phyloP scores from a whole-genome alignment of 2,888 invertebrate genomes.

The Miltochrista miniata region DNA sequence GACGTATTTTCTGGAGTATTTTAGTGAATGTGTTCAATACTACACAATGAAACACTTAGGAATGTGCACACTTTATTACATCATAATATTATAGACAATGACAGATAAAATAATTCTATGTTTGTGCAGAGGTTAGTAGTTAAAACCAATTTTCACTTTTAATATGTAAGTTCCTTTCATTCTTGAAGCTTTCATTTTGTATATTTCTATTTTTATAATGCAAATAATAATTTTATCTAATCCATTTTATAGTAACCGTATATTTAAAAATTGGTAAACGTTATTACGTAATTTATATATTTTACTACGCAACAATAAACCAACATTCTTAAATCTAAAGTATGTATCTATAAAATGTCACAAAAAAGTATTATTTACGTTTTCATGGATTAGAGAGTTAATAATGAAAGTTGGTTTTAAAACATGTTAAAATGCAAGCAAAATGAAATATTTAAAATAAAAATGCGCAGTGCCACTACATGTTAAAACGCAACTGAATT shows the following conservation, averaged over 20 bases:
- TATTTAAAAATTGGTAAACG: background rate
- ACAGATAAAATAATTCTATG: background rate
- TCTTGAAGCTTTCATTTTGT: background rate
- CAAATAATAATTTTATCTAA: background rate
- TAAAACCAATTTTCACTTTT: slow-evolving; percentile 3
- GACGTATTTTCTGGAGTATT: background rate
- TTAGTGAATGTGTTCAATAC: background rate
- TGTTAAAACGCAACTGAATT: slow-evolving; percentile 2
- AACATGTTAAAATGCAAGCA: background rate
- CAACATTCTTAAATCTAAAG: background rate
- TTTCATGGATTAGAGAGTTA: background rate
- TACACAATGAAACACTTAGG: slow-evolving; percentile 3
- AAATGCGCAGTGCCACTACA: slow-evolving; percentile 2
- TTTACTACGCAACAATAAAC: background rate
- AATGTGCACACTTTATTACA: slow-evolving; percentile 4
- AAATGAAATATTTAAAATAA: background rate
- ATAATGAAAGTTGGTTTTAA: slow-evolving; percentile 2
- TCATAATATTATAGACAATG: background rate
- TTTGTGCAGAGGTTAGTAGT: background rate
- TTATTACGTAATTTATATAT: background rate
- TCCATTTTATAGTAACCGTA: background rate
- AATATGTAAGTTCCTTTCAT: background rate
- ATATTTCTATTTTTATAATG: background rate
- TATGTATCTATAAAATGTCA: background rate
- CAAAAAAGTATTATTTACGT: background rate